Conservation (phyloP, 2,797 vertebrate species). For the Parauchenoglanis ngamensis region DNA sequence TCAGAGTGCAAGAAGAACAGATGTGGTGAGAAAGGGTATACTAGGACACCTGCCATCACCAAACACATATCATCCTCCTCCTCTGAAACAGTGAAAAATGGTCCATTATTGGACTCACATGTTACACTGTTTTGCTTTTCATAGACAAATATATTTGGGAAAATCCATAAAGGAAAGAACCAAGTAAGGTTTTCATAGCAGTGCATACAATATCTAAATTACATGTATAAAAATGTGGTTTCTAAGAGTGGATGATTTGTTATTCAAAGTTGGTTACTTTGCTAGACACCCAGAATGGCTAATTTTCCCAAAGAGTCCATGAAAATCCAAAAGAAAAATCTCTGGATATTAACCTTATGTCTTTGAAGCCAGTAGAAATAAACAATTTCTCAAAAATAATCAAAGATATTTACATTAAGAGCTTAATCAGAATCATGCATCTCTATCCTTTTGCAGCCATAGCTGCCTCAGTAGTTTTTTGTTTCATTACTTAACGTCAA, state of each 20-base stretch:
- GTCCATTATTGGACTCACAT: conserved; percentile 37
- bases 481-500: not conserved
- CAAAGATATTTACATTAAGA: not conserved
- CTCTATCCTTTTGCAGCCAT: not conserved
- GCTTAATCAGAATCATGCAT: not conserved
- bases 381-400: not conserved
- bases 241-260: not conserved
- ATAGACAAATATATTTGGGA: conserved; percentile 29
- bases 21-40: conserved; percentile 40
- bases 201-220: not conserved
- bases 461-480: not conserved
- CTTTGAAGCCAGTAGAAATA: not conserved
- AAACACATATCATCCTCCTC: conserved; percentile 26
- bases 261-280: not conserved
- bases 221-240: not conserved
- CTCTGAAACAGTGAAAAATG: conserved; percentile 12
- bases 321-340: not conserved
- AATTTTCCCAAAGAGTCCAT: not conserved
- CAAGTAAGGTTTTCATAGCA: not conserved
- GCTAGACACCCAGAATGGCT: not conserved
- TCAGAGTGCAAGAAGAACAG: conserved; percentile 39
- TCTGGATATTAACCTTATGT: not conserved
- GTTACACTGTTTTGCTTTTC: conserved; percentile 23
- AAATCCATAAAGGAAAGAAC: conserved; percentile 23
- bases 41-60: conserved; percentile 33